A percentile compares a stretch with the other conserved stretches of the same genome.
Evolutionary conservation across 2,113 vertebrate genomes (phyloP).

Genomic region (Coptodon rendalli): DNA sequence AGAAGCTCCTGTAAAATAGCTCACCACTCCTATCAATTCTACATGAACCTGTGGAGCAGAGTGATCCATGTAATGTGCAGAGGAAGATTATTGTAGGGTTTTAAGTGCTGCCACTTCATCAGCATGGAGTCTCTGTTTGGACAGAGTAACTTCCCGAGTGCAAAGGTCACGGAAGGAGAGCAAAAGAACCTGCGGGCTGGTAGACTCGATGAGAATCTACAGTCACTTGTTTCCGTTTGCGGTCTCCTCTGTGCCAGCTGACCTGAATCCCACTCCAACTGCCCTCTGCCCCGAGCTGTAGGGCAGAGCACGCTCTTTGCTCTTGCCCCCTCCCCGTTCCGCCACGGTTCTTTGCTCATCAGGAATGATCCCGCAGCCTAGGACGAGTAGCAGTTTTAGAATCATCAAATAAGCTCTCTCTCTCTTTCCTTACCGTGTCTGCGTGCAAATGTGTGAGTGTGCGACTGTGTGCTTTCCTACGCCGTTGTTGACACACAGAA

Average conservation of each 20-base stretch:
- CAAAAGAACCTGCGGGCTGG: slow-evolving; percentile 35
- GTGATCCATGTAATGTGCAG: not conserved
- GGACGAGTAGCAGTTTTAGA: not conserved
- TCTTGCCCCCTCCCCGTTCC: not conserved
- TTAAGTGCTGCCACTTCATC: not conserved
- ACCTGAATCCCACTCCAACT: slow-evolving; percentile 61
- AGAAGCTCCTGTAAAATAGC: not conserved
- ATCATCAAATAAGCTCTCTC: not conserved
- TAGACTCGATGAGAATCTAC: slow-evolving; percentile 30
- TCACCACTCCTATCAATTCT: not conserved
- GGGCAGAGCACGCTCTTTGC: slow-evolving; percentile 22
- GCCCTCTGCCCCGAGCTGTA: slow-evolving; percentile 64
- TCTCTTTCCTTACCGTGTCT: not conserved
- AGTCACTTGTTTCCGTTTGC: slow-evolving; percentile 44
- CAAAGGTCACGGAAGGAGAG: slow-evolving; percentile 36
- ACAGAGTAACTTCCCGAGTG: not conserved
- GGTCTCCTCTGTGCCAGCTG: slow-evolving; percentile 53
- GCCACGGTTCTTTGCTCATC: slow-evolving; percentile 2
- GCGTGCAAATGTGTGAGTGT: not conserved
- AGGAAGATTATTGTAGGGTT: not conserved
- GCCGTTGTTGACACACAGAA: not conserved
- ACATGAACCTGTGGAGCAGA: not conserved
- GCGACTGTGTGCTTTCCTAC: not conserved
- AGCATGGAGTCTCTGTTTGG: not conserved
- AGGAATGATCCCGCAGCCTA: not conserved